Evolutionary conservation across 1,140 invertebrate genomes (phyloP), one percentile per base, ranked within the genome.

Genomic region (Calycopis cecrops): DNA sequence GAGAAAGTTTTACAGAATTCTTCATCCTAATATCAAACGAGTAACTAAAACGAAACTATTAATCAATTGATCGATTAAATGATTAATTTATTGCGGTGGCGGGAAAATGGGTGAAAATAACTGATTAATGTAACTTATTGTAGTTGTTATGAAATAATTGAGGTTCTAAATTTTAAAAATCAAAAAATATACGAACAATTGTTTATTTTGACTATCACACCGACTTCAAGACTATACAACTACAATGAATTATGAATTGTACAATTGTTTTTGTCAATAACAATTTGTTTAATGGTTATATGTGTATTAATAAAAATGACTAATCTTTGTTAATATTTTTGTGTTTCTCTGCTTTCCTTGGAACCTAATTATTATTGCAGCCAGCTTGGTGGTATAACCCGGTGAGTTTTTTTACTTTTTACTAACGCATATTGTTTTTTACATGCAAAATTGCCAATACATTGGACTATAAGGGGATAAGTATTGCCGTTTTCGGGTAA

Each of bases 331-430:
- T 55, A 48, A 59, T 59, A 52, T 4, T 52, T 49, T 60, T 55
- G 42, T 52, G 18, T 40, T 35, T 61, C 49, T 67, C 33, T 70
- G 42, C 63, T 65, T 62, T 37, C 77, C 56, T 66, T 65, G 76
- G 73, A 67, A 35, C 54, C 68, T 55, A 60, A 60, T 57, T 57
- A 16, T 60, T 59, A 60, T 74, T 67, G 63, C 73, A 95, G 94
- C 94, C 94, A 76, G 91, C 92, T 71, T 96, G 94, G 94, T 95
- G 94, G 94, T 95, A 95, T 86, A 93, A 94, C 85, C 94, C 94
- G 82, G 94, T 96, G 91, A 95, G 94, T 94, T 90, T 34, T 57
- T 37, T 37, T 52, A 35, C 9, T 21, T 52, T 16, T 52, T 9
- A 14, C 9, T 40, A 21, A 52, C 18, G 17, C 18, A 28, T 6